Evolutionary conservation across 1,140 invertebrate species (phyloP).

Genomic region (Mya arenaria): DNA sequence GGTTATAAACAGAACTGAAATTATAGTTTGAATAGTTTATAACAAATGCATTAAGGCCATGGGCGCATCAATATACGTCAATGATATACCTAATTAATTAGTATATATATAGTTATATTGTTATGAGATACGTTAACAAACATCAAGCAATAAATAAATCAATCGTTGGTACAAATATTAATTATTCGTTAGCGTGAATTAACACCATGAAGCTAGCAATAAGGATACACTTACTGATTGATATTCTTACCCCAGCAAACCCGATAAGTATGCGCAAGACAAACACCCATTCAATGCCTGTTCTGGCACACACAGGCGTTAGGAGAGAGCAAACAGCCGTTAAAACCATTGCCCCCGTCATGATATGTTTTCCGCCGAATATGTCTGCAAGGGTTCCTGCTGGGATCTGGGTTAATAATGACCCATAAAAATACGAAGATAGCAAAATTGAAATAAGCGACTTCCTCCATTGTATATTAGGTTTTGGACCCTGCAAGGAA

Average conservation of each 20-base stretch:
- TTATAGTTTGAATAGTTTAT: too few species aligned
- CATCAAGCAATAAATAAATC: background rate
- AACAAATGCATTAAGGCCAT: too few species aligned
- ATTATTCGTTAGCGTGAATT: background rate
- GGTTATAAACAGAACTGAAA: too few species aligned
- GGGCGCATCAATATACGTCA: too few species aligned
- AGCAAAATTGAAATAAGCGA: background rate
- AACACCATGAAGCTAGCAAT: background rate
- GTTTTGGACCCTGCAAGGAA: background rate
- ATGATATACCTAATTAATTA: too few species aligned
- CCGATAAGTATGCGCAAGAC: constrained; percentile 7
- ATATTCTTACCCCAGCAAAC: constrained; percentile 42
- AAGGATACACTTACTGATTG: background rate
- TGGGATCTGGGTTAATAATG: constrained; percentile 21
- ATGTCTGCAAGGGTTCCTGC: background rate
- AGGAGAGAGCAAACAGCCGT: background rate
- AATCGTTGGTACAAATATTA: background rate
- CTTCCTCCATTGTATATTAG: constrained; percentile 18
- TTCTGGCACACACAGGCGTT: constrained; percentile 23
- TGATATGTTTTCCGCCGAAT: constrained; percentile 32
- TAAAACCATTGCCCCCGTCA: background rate
- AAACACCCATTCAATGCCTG: constrained; percentile 5
- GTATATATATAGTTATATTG: too few species aligned
- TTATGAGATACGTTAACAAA: too few species aligned
- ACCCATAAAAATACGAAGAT: constrained; percentile 39